A percentile compares a stretch with the other conserved stretches of the same genome.
Evolutionary conservation across 1,140 invertebrate species (phyloP).

Genomic region (Lamellibrachia luymesi): DNA sequence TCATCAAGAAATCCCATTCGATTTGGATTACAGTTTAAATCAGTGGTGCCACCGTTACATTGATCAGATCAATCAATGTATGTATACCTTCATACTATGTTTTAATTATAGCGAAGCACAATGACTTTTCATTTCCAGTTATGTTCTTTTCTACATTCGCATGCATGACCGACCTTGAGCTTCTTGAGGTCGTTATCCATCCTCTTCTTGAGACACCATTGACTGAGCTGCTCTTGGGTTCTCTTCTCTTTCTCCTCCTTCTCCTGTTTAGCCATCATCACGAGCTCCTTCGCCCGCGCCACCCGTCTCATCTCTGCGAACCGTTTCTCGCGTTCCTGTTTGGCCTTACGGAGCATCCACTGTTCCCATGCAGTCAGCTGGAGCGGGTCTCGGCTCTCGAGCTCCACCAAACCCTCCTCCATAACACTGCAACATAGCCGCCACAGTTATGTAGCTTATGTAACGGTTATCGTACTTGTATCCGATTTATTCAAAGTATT

Average conservation of each 20-base stretch:
- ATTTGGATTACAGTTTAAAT: too few species aligned
- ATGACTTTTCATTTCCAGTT: too few species aligned
- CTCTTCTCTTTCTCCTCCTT: constrained; percentile 17
- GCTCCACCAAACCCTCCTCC: neutral
- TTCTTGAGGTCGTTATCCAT: constrained; percentile 1
- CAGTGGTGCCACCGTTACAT: too few species aligned
- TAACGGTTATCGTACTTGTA: neutral
- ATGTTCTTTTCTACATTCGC: too few species aligned
- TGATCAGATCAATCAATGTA: too few species aligned
- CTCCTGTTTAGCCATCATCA: neutral
- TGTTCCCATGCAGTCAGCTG: constrained; percentile 11
- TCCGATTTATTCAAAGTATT: too few species aligned
- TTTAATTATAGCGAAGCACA: too few species aligned
- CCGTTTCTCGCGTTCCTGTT: constrained; percentile 4
- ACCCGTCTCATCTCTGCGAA: neutral
- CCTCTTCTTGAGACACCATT: neutral
- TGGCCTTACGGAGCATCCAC: constrained; percentile 13
- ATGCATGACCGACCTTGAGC: neutral
- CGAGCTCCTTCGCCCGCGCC: neutral
- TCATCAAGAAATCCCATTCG: too few species aligned
- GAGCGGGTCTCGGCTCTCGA: neutral
- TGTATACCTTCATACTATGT: too few species aligned
- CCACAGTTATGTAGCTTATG: neutral
- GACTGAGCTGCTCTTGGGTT: neutral
- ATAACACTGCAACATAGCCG: neutral